Evolutionary conservation across 23 tunicate genomes (phyloP).

Genomic region (Halocynthia roretzi): DNA sequence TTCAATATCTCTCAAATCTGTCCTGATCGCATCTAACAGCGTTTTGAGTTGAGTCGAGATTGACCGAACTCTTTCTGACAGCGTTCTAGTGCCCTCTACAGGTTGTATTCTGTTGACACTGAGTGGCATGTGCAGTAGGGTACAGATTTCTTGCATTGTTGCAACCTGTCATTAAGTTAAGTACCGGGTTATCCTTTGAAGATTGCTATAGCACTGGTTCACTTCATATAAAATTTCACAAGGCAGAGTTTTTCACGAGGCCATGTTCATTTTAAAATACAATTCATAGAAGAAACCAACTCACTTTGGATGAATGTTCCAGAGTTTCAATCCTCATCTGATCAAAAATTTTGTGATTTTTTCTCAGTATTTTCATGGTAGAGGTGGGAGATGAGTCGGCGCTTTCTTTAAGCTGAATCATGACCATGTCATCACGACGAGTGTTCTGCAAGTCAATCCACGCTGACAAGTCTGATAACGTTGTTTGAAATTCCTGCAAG

Average conservation of each 20-base stretch:
- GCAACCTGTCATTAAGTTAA: conserved; percentile 28
- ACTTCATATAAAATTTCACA: no score
- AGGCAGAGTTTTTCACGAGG: no score
- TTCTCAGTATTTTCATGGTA: conserved; percentile 8
- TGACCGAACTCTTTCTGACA: conserved; percentile 28
- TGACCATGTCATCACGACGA: conserved; percentile 15
- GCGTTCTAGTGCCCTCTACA: conserved; percentile 41
- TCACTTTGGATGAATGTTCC: conserved; percentile 38
- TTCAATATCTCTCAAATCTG: conserved; percentile 47
- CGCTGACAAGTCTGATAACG: neutral
- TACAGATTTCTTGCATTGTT: conserved; percentile 41
- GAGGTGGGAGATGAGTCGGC: conserved; percentile 6
- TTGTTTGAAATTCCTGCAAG: conserved; percentile 12
- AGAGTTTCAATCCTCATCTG: conserved; percentile 35
- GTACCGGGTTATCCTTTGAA: no score
- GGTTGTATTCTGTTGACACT: conserved; percentile 10
- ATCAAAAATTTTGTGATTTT: conserved; percentile 28
- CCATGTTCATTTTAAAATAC: no score
- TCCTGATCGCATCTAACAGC: conserved; percentile 33
- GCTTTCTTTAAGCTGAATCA: conserved; percentile 19
- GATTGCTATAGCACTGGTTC: no score
- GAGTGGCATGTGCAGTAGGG: conserved; percentile 19
- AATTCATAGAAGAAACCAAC: neutral
- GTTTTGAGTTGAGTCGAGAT: conserved; percentile 23
- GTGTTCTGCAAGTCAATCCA: conserved; percentile 24